Evolutionary conservation across 1,140 invertebrate genomes (phyloP).

Genomic region (Mercenaria mercenaria): DNA sequence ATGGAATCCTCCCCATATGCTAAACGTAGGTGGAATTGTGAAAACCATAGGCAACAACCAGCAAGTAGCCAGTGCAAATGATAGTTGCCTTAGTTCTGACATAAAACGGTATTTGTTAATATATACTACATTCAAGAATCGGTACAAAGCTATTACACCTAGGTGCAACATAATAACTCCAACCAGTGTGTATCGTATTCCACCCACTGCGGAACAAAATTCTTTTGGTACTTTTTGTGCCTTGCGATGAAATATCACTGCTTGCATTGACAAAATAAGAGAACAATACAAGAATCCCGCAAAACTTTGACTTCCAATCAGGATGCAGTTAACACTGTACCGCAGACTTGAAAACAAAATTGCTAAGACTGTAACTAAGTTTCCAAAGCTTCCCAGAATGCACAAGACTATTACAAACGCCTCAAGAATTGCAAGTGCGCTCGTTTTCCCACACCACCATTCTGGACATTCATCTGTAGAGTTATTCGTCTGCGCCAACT

Average conservation of each 20-base stretch:
- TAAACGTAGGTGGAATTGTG: constrained; percentile 73
- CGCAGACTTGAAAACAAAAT: constrained; percentile 78
- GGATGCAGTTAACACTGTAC: constrained; percentile 81
- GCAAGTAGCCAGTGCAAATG: constrained; percentile 71
- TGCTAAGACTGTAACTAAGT: constrained; percentile 80
- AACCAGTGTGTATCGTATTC: constrained; percentile 78
- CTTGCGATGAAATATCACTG: constrained; percentile 75
- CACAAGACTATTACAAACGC: constrained; percentile 73
- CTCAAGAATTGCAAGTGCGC: constrained; percentile 67
- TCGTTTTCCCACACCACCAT: constrained; percentile 71
- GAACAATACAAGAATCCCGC: constrained; percentile 79
- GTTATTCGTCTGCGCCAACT: not conserved
- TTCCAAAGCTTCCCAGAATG: constrained; percentile 76
- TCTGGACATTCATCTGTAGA: constrained; percentile 33
- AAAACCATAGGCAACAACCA: constrained; percentile 78
- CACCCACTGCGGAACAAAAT: constrained; percentile 76
- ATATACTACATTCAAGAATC: constrained; percentile 80
- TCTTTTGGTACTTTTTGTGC: constrained; percentile 59
- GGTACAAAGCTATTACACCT: constrained; percentile 79
- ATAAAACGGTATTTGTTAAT: constrained; percentile 74
- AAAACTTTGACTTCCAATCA: constrained; percentile 81
- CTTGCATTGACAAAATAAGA: constrained; percentile 78
- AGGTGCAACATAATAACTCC: constrained; percentile 81
- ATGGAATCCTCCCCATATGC: constrained; percentile 77
- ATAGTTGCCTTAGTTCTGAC: constrained; percentile 67